Percentiles rank a stretch among this genome's conserved stretches.
Evolutionary conservation across 1,140 invertebrate genomes (phyloP).

Genomic region (Ceratina australensis): DNA sequence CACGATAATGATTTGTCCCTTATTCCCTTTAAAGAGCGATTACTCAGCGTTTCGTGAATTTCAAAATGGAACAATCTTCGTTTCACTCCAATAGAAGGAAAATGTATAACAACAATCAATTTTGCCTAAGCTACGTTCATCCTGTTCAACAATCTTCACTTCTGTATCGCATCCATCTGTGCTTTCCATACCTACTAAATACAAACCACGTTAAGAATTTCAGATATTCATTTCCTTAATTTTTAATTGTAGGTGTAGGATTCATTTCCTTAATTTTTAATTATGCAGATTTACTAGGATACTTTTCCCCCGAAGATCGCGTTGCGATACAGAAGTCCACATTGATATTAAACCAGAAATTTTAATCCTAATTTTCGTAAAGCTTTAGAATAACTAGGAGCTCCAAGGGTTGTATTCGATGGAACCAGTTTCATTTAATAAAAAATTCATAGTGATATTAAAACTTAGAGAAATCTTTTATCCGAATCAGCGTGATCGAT

Average conservation of each 20-base stretch:
- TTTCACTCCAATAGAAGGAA: background rate
- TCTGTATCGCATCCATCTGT: background rate
- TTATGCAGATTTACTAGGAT: too few species aligned
- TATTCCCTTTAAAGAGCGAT: background rate
- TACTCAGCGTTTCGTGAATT: background rate
- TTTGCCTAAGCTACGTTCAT: background rate
- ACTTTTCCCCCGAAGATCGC: background rate
- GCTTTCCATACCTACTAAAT: background rate
- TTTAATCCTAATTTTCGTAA: background rate
- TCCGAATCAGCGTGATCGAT: background rate
- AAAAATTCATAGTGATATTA: background rate
- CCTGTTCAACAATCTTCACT: background rate
- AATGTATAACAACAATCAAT: constrained; percentile 4
- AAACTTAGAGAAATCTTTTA: background rate
- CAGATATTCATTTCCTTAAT: background rate
- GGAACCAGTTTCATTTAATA: too few species aligned
- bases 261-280: background rate
- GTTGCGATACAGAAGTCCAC: constrained; percentile 15
- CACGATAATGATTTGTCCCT: background rate
- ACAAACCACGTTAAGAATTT: background rate
- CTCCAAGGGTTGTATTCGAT: background rate
- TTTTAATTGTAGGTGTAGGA: background rate
- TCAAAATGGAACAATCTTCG: background rate
- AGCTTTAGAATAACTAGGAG: background rate
- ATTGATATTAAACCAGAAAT: constrained; percentile 2